Evolutionary conservation across 1,140 invertebrate species (phyloP), one percentile per base, ranked within the genome.

Genomic region (Brachionus paranguensis): DNA sequence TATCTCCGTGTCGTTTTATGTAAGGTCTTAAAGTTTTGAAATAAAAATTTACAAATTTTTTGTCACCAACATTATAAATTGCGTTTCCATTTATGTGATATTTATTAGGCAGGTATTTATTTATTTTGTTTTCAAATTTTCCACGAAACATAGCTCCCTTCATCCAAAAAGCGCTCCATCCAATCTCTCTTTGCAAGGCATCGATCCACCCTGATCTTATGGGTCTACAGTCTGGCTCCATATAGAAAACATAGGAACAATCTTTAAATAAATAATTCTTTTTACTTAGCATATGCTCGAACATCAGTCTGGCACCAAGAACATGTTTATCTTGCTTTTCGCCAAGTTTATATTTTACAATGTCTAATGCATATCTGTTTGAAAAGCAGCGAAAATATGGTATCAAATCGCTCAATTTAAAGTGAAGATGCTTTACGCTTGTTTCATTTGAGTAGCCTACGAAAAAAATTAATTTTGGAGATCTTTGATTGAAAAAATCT

Each of bases 11-110:
- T 47, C 78, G 2, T 41, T 47, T 17, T 14, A 81, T 43, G 45
- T 81, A 81, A n/a, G 78, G 78, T 64, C 64, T 60, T 14, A 81
- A 45, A 7, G 10, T 68, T 41, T 81, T 68, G 17, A 81, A 81
- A 81, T 81, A 81, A 47, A 81, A 81, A 45, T 68, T 14, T 1
- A n/a, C 50, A 68, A 81, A 81, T 47, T 41, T 64, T 60, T 12
- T 43, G n/a, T 81, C 53, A 37, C 37, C 78, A 60, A 81, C 27
- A 47, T 81, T 81, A 10, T 81, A 81, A 68, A 81, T 68, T 24
- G 78, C 78, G 24, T 81, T 81, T 14, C 78, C 78, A 47, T 81
- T 81, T 64, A 81, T 81, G 41, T 81, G 78, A 65, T 81, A 81
- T 64, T 68, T 60, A 81, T 81, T 64, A n/a, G 78, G 78, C 27